Evolutionary conservation across 1,140 invertebrate species (phyloP), one percentile per base, ranked within the genome.

Genomic region (Sycophila sp.): DNA sequence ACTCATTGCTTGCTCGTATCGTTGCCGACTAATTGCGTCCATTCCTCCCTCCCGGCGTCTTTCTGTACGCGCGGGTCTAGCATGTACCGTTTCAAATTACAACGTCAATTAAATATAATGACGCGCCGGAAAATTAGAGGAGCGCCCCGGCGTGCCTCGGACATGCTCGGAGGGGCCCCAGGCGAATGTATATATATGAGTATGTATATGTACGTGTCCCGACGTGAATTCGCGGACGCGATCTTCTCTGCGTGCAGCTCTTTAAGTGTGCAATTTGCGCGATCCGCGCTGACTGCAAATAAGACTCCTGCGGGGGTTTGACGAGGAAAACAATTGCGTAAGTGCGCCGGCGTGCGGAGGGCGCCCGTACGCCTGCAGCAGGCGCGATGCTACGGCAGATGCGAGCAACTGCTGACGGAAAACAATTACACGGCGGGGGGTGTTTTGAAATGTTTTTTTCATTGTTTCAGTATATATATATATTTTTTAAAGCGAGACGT

Each of bases 21-120:
- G 22, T 49, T 5, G 24, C 17, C 47, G 47, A 4, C 47, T 49
- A 49, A 49, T 49, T 49, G 47, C 47, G 15, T 3, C 2, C 24
- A 19, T 49, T 19, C 17, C 17, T 17, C 47, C 17, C 47, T 8
- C 47, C 11, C 47, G 4, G 11, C 47, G 17, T 49, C 47, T 26
- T n/a, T n/a, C n/a, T n/a, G n/a, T n/a, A n/a, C n/a, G n/a, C 17
- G 47, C 47, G 17, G 5, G 15, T 49, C 6, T 28, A 11, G 45
- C 58, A 69, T 69, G 68, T 40, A 65, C 77, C 74, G 72, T 71
- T 69, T 76, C 75, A 80, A 81, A 81, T 81, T 77, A 80, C 67
- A 47, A 47, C 73, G 71, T 81, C 80, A 78, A 81, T 81, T 81
- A 80, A 73, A 77, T 59, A 67, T 75, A 78, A 80, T 71, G 76